Evolutionary conservation across 2,888 invertebrate genomes (phyloP), one percentile per base, ranked within the genome.

Genomic region (Trachelus stipa): DNA sequence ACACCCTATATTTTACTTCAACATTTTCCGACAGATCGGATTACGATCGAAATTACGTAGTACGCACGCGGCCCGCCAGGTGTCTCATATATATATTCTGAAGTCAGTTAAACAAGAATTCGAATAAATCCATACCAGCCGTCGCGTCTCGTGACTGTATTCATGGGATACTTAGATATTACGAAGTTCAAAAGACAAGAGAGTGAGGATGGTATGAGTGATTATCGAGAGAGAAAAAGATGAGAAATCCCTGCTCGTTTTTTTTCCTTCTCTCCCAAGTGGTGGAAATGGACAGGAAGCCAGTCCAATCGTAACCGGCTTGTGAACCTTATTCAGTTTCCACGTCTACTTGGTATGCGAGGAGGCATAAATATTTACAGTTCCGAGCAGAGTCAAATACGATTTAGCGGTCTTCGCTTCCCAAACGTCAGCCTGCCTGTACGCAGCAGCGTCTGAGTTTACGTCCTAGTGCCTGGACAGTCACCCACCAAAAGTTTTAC

Each of bases 361-460:
- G 76, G 74, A 78, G 56, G 81, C 76, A 77, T 81, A 79, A 81
- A 81, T 75, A 78, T 79, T 81, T 80, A 82, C 80, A 79, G 81
- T 75, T 77, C 71, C 71, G 33, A 56, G 56, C 73, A 33, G 73
- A 77, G 73, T 73, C 34, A 73, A 77, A 71, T 76, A 76, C 37
- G 69, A 69, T 76, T 76, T 71, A 69, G 34, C 35, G 71, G 34
- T 76, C 35, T 23, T 12, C 37, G 69, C 68, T 68, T 69, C 34
- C 34, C 30, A 33, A 73, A 15, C 69, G 69, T 12, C 34, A 9
- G 56, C 56, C 56, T 56, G 9, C 56, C 23, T 9, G 9, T 23
- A 9, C 9, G 23, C 23, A 2, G 56, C 56, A 56, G 9, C 56
- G 56, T 56, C 56, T 23, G 23, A 9, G 2, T 56, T 56, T 56